These are phyloP conservation scores for Drosophila carrolli DNA, from an alignment of 1,140 invertebrate genomes.

Conservation along the genomic window DNA sequence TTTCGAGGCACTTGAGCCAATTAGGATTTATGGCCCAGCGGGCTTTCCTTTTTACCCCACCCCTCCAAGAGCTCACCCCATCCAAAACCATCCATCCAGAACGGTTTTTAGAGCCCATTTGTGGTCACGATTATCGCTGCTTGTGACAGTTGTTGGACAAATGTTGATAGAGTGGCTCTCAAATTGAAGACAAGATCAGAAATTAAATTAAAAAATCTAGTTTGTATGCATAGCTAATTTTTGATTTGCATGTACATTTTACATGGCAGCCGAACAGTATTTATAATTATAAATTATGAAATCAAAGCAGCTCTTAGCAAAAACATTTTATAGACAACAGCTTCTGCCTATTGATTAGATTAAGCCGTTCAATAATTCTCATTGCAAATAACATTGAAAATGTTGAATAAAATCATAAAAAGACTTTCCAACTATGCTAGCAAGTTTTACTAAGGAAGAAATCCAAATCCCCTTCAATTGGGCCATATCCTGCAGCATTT, in stretches of 20 bases:
- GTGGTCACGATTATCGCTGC: conserved; percentile 32
- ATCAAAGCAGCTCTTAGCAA: too few species aligned
- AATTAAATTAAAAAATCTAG: too few species aligned
- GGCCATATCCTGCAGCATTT: conserved; percentile 8
- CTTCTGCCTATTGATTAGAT: too few species aligned
- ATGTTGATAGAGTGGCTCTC: neutral
- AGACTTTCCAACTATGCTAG: neutral
- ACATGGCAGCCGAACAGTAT: too few species aligned
- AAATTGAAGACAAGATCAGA: neutral
- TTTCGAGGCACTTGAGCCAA: conserved; percentile 65
- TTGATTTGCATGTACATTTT: too few species aligned
- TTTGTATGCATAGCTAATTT: too few species aligned
- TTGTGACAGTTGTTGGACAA: conserved; percentile 32
- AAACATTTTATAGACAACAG: too few species aligned
- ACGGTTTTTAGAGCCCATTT: conserved; percentile 8
- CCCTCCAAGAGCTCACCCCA: neutral
- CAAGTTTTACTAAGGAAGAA: neutral
- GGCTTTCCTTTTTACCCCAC: conserved; percentile 7
- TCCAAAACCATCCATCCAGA: neutral
- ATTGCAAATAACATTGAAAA: neutral
- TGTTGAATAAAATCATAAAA: neutral
- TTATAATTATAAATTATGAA: too few species aligned
- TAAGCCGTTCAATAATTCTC: too few species aligned
- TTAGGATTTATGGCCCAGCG: conserved; percentile 64
- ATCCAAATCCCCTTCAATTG: neutral